phyloP scores from a whole-genome alignment of 1,140 invertebrate species.

The Pogonognathellus flavescens region DNA sequence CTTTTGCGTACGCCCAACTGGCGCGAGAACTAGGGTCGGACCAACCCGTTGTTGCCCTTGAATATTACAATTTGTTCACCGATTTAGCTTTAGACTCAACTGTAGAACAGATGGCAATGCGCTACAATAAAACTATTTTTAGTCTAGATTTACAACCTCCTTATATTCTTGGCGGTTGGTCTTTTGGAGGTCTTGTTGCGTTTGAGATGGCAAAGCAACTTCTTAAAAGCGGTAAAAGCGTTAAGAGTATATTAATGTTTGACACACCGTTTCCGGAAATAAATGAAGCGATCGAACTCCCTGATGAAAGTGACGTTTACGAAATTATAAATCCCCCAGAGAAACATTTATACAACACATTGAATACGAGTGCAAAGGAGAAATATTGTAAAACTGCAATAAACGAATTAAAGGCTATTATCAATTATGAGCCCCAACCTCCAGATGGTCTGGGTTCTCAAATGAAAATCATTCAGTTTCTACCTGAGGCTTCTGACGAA shows the following conservation, averaged over 20 bases:
- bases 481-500: too few species aligned
- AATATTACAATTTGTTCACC: slow-evolving; percentile 20
- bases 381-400: slow-evolving; percentile 22
- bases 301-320: not conserved
- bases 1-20: slow-evolving; percentile 4
- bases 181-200: slow-evolving; percentile 12
- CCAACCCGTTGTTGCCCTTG: slow-evolving; percentile 21
- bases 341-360: slow-evolving; percentile 21
- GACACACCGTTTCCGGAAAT: not conserved
- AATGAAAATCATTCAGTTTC: too few species aligned
- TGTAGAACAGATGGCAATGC: slow-evolving; percentile 12
- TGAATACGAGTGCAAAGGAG: not conserved
- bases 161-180: slow-evolving; percentile 17
- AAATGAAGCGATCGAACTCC: not conserved
- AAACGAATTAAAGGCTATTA: not conserved
- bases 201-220: slow-evolving; percentile 24
- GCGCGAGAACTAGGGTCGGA: not conserved
- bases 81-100: not conserved
- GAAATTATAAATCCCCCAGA: not conserved
- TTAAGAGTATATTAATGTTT: slow-evolving; percentile 11
- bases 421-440: not conserved
- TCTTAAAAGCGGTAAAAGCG: not conserved
- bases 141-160: not conserved
- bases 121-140: not conserved
- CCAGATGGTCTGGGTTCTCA: too few species aligned